Evolutionary conservation across 2,888 invertebrate genomes (phyloP).

Genomic region (Hylaea fasciaria): DNA sequence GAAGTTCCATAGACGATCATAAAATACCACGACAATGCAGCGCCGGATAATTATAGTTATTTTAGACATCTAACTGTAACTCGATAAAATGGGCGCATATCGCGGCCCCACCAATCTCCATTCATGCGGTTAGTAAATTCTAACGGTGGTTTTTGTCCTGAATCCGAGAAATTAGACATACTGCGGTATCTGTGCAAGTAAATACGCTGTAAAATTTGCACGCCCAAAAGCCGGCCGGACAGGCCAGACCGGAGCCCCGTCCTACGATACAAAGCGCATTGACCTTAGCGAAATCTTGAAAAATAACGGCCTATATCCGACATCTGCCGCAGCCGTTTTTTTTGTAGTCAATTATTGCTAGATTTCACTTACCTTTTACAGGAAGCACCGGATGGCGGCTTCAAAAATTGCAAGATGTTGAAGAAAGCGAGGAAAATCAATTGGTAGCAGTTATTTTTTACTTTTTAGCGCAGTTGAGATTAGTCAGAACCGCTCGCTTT

Average conservation of each 20-base stretch:
- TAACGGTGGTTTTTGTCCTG: slow-evolving; percentile 52
- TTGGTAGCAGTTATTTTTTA: slow-evolving; percentile 30
- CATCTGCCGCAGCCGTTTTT: slow-evolving; percentile 45
- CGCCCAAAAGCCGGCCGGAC: slow-evolving; percentile 55
- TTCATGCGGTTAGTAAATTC: slow-evolving; percentile 64
- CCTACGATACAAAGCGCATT: slow-evolving; percentile 69
- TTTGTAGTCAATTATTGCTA: slow-evolving; percentile 13
- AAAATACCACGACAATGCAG: slow-evolving; percentile 41
- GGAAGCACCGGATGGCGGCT: slow-evolving; percentile 36
- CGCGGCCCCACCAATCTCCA: slow-evolving; percentile 60
- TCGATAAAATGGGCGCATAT: slow-evolving; percentile 50
- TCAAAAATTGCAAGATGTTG: slow-evolving; percentile 37
- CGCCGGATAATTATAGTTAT: slow-evolving; percentile 54
- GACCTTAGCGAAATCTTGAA: slow-evolving; percentile 78
- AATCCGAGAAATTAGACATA: slow-evolving; percentile 46
- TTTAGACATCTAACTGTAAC: slow-evolving; percentile 61
- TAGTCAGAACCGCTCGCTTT: slow-evolving; percentile 72
- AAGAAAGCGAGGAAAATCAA: slow-evolving; percentile 31
- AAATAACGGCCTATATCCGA: slow-evolving; percentile 73
- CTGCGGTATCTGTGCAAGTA: slow-evolving; percentile 48
- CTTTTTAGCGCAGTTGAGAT: slow-evolving; percentile 52
- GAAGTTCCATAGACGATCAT: slow-evolving; percentile 12
- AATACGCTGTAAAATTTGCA: slow-evolving; percentile 52
- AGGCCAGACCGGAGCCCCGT: slow-evolving; percentile 50
- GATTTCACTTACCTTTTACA: slow-evolving; percentile 35